Percentiles rank a stretch among this genome's conserved stretches.
Conservation (phyloP, 1,140 invertebrate species). For the Drosophila malerkotliana region DNA sequence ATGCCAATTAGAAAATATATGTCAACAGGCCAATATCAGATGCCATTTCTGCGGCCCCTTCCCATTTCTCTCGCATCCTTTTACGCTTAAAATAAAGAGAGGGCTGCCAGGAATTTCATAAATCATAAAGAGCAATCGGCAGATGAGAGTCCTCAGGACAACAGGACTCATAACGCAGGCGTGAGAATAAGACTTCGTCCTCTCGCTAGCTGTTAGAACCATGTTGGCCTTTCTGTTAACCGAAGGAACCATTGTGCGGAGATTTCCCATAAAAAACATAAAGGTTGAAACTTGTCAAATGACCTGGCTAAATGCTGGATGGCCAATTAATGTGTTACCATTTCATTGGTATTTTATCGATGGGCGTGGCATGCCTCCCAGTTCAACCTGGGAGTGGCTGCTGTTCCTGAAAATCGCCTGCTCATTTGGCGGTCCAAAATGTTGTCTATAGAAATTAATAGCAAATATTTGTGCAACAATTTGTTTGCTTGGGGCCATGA, state of each 20-base stretch:
- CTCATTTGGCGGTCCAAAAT: conserved; percentile 49
- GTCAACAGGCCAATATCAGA: conserved; percentile 71
- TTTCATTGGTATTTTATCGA: conserved; percentile 58
- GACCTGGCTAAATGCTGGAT: conserved; percentile 47
- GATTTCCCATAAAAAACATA: conserved; percentile 47
- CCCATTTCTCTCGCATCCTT: not conserved
- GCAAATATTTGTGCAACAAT: conserved; percentile 78
- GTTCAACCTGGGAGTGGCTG: not conserved
- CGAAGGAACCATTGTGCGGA: conserved; percentile 22
- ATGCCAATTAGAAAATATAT: conserved; percentile 78
- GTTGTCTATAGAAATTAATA: conserved; percentile 77
- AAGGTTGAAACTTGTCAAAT: conserved; percentile 67
- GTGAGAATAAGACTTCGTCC: not conserved
- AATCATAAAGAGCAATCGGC: conserved; percentile 24
- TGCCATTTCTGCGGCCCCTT: conserved; percentile 7
- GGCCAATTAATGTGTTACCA: conserved; percentile 74
- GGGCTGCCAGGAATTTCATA: conserved; percentile 23
- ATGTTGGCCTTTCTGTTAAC: conserved; percentile 34
- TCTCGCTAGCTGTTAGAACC: conserved; percentile 12
- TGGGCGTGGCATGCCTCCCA: conserved; percentile 2
- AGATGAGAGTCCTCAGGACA: conserved; percentile 6
- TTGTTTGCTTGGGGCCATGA: conserved; percentile 61
- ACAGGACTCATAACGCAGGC: conserved; percentile 34
- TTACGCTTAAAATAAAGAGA: conserved; percentile 4
- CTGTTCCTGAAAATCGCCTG: not conserved